A percentile compares a stretch with the other conserved stretches of the same genome.
Conservation (phyloP, 2,113 vertebrate genomes). For the Microcebus ravelobensis region DNA sequence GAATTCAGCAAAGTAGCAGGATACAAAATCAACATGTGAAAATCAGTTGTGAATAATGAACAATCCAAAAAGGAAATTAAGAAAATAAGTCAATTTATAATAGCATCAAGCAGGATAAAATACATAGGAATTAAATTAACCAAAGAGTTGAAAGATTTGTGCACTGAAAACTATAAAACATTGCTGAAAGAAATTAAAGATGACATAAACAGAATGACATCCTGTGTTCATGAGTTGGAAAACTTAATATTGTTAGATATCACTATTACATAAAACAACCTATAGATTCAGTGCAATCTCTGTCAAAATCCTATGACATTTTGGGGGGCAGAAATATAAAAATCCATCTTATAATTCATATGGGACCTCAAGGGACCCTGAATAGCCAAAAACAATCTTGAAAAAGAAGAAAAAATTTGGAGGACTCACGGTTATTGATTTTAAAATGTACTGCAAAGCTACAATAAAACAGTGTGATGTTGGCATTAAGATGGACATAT, state of each 20-base stretch:
- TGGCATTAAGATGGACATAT: neutral
- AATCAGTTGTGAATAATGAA: neutral
- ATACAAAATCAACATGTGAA: neutral
- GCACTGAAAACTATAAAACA: neutral
- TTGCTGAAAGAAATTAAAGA: neutral
- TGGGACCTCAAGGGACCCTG: neutral
- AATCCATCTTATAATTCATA: neutral
- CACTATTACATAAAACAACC: neutral
- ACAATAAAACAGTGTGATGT: neutral
- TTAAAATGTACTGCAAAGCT: neutral
- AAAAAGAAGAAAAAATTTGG: neutral
- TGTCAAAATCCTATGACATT: neutral
- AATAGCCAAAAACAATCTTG: neutral
- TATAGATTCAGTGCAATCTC: neutral
- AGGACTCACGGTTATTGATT: neutral
- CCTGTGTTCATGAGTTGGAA: neutral
- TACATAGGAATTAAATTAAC: conserved; percentile 15
- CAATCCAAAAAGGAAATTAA: neutral
- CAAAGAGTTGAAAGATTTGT: neutral
- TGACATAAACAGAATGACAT: neutral
- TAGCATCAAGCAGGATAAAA: neutral
- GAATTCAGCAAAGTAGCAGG: neutral
- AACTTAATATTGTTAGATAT: neutral
- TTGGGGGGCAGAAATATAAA: neutral
- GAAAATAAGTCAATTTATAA: neutral